These are phyloP conservation scores for Astyanax mexicanus DNA, from an alignment of 2,797 vertebrate species.

Conservation along the genomic window DNA sequence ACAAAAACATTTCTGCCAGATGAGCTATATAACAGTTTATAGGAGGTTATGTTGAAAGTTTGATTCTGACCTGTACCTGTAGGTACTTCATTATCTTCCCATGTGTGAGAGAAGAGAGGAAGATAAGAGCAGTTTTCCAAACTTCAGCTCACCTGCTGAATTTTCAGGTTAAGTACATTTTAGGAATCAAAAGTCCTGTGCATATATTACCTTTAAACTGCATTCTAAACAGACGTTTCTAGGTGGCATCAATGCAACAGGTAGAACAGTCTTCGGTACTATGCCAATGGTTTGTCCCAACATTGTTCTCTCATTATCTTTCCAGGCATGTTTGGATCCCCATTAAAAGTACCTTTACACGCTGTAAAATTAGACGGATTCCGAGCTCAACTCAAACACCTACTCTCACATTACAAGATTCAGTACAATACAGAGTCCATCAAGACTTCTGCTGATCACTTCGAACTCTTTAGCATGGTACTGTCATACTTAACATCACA, in stretches of 20 bases:
- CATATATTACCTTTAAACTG: neutral
- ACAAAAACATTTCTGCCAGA: neutral
- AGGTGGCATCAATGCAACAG: neutral
- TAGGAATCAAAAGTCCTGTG: neutral
- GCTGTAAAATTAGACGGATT: conserved; percentile 67
- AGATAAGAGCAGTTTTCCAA: neutral
- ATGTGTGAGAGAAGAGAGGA: conserved; percentile 67
- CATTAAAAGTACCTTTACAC: conserved; percentile 46
- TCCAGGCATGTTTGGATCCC: conserved; percentile 38
- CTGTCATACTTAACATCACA: neutral
- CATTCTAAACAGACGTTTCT: neutral
- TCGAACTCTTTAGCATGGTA: conserved; percentile 77
- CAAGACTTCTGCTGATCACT: conserved; percentile 72
- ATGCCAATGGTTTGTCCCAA: neutral
- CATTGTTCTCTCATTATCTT: neutral
- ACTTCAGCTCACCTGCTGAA: conserved; percentile 43
- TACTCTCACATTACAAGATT: conserved; percentile 75
- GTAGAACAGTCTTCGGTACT: no score
- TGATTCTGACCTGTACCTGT: no score
- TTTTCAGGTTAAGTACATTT: conserved; percentile 19
- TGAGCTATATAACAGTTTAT: neutral
- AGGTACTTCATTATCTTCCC: conserved; percentile 79
- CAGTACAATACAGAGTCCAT: conserved; percentile 64
- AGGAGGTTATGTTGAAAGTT: neutral
- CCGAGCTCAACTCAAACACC: conserved; percentile 69